A percentile compares a stretch with the other conserved stretches of the same genome.
Evolutionary conservation across 2,888 invertebrate genomes (phyloP).

Genomic region (Gibbula magus): DNA sequence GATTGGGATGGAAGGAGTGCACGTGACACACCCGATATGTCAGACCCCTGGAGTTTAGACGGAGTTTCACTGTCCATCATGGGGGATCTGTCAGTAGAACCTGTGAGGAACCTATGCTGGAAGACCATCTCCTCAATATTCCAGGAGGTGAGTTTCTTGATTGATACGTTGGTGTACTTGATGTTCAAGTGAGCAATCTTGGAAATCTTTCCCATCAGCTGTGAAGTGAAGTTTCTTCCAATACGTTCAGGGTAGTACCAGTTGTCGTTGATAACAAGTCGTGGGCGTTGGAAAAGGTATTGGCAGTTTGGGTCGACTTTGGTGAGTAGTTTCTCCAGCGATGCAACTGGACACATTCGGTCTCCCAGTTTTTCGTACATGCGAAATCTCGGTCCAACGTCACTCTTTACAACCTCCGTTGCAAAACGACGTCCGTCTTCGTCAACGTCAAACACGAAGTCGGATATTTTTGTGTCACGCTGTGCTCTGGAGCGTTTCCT

Average conservation of each 20-base stretch:
- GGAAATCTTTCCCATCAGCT: conserved; percentile 19
- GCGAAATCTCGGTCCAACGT: background rate
- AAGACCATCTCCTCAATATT: background rate
- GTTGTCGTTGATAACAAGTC: background rate
- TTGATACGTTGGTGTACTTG: conserved; percentile 7
- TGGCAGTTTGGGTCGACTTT: conserved; percentile 8
- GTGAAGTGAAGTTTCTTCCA: conserved; percentile 23
- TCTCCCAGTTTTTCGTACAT: conserved; percentile 27
- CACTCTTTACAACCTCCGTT: background rate
- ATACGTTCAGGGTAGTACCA: conserved; percentile 23
- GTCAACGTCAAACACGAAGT: conserved; percentile 25
- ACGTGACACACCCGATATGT: background rate
- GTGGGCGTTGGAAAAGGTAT: conserved; percentile 24
- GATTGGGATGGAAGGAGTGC: background rate
- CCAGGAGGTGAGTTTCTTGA: conserved; percentile 16
- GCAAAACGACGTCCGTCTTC: conserved; percentile 16
- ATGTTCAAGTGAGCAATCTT: conserved; percentile 1
- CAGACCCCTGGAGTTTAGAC: background rate
- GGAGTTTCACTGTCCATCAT: background rate
- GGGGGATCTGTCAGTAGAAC: background rate
- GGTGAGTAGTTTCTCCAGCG: conserved; percentile 19
- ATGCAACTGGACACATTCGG: conserved; percentile 19
- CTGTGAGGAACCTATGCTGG: background rate
- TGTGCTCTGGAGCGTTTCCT: background rate
- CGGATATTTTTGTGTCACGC: background rate